Conservation (phyloP, 2,797 vertebrate genomes). For the Pseudopleuronectes americanus region DNA sequence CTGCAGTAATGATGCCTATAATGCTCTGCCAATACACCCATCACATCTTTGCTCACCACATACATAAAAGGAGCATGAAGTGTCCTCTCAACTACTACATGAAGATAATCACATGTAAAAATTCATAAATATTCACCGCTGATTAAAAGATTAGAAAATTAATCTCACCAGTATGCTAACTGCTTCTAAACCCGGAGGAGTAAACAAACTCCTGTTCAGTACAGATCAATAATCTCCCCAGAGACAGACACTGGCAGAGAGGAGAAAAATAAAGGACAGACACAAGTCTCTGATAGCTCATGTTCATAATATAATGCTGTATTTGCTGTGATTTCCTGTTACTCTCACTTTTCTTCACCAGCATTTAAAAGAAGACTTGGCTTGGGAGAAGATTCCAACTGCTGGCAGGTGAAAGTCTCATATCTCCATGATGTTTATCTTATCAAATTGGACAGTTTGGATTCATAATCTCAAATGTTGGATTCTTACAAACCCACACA, state of each 20-base stretch:
- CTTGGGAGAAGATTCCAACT: neutral
- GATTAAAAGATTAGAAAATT: constrained; percentile 68
- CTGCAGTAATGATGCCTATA: neutral
- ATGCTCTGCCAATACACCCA: neutral
- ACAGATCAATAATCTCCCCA: constrained; percentile 48
- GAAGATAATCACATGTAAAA: constrained; percentile 41
- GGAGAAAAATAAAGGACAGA: neutral
- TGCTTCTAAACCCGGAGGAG: constrained; percentile 53
- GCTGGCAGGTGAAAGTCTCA: neutral
- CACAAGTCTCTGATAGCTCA: neutral
- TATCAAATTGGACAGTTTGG: neutral
- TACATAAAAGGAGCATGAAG: neutral
- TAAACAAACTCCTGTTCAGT: constrained; percentile 50
- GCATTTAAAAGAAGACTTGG: neutral
- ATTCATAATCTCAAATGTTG: neutral
- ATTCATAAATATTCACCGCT: constrained; percentile 63
- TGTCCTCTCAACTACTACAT: neutral
- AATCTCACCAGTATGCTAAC: constrained; percentile 52
- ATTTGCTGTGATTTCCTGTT: neutral
- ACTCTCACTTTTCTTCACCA: neutral
- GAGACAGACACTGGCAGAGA: constrained; percentile 5
- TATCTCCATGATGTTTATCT: neutral
- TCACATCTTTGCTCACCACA: neutral
- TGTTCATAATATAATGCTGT: constrained; percentile 5
- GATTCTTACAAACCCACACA: neutral